A percentile compares a stretch with the other conserved stretches of the same genome.
phyloP scores from a whole-genome alignment of 2,797 vertebrate genomes.

The Miichthys miiuy region DNA sequence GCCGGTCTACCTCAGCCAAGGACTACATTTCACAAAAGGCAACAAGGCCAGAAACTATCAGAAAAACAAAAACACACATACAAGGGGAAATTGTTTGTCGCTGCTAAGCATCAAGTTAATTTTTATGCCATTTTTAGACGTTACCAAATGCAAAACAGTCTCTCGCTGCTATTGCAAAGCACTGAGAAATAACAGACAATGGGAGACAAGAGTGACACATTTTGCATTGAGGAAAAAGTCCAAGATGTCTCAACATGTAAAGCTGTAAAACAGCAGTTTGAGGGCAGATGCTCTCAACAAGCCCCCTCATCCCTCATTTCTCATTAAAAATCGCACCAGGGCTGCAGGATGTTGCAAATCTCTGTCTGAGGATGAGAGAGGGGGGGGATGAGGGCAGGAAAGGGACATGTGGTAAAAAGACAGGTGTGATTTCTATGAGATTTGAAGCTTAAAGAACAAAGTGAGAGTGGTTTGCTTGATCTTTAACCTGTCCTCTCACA shows the following conservation, averaged over 20 bases:
- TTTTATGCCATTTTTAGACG: not conserved
- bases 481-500: not conserved
- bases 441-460: slow-evolving; percentile 11
- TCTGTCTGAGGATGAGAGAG: slow-evolving; percentile 15
- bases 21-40: slow-evolving; percentile 18
- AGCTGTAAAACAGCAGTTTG: slow-evolving; percentile 12
- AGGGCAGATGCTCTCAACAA: slow-evolving; percentile 2
- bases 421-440: not conserved
- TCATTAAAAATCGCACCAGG: slow-evolving; percentile 41
- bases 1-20: slow-evolving; percentile 4
- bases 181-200: not conserved
- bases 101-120: slow-evolving; percentile 9
- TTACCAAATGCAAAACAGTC: not conserved
- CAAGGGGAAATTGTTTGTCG: not conserved
- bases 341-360: slow-evolving; percentile 48
- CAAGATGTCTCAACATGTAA: not conserved
- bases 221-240: not conserved
- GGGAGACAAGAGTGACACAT: not conserved
- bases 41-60: slow-evolving; percentile 4
- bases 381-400: not conserved
- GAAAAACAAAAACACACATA: slow-evolving; percentile 4
- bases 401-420: slow-evolving; percentile 4
- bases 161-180: slow-evolving; percentile 3
- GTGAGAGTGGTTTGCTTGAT: not conserved
- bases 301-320: not conserved